phyloP scores from a whole-genome alignment of 2,888 invertebrate species.

The Platerodrilus igneus region DNA sequence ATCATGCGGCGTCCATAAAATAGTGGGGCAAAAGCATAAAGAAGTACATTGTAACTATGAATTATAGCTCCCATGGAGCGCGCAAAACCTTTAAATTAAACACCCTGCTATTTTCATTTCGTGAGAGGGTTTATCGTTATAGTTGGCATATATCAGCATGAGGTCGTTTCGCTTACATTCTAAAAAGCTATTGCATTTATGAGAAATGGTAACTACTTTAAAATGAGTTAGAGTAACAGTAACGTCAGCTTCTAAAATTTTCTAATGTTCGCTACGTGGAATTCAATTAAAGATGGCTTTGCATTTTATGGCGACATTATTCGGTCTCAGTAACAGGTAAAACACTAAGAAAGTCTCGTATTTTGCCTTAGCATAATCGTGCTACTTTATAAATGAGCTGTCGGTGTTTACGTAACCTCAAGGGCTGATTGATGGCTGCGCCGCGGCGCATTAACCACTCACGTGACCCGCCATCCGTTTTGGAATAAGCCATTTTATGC shows the following conservation, averaged over 20 bases:
- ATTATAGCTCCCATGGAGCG: constrained; percentile 44
- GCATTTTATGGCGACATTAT: too few species aligned
- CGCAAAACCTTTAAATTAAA: constrained; percentile 46
- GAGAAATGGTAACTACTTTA: too few species aligned
- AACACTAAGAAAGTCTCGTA: too few species aligned
- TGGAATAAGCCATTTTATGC: constrained; percentile 26
- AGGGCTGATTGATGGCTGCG: constrained; percentile 28
- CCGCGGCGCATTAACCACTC: constrained; percentile 22
- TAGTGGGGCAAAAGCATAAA: too few species aligned
- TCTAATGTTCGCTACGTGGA: too few species aligned
- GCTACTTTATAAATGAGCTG: constrained; percentile 28
- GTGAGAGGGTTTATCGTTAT: constrained; percentile 47
- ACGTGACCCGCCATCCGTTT: constrained; percentile 24
- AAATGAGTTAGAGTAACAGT: too few species aligned
- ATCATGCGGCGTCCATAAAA: too few species aligned
- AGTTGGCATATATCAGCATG: constrained; percentile 39
- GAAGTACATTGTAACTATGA: constrained; percentile 46
- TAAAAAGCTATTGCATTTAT: too few species aligned
- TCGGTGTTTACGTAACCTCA: constrained; percentile 25
- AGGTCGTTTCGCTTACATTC: constrained; percentile 22
- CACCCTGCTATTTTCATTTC: constrained; percentile 47
- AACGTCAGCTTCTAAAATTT: too few species aligned
- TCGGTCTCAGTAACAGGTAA: too few species aligned
- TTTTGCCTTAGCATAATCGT: too few species aligned
- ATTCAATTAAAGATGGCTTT: too few species aligned